phyloP scores from a whole-genome alignment of 1,140 invertebrate species.

The Lepeophtheirus salmonis region DNA sequence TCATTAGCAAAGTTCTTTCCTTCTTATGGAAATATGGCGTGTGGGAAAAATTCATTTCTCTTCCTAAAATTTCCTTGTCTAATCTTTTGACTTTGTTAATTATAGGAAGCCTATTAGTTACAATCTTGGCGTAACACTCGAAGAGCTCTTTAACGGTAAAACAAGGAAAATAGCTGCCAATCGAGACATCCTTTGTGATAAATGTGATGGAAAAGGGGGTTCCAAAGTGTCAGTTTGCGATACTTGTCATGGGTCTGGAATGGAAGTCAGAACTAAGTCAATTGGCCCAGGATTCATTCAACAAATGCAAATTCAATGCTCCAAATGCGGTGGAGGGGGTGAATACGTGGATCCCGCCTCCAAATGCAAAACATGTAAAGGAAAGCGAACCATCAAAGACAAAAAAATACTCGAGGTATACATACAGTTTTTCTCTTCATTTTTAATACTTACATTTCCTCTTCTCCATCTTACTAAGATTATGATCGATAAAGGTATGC shows the following conservation, averaged over 20 bases:
- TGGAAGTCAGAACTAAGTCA: slow-evolving; percentile 28
- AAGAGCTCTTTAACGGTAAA: slow-evolving; percentile 32
- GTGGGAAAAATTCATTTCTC: too few species aligned
- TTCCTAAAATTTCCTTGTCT: too few species aligned
- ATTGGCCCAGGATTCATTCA: slow-evolving; percentile 33
- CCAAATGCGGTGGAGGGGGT: slow-evolving; percentile 67
- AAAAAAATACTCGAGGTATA: slow-evolving; percentile 36
- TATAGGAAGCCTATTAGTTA: slow-evolving; percentile 19
- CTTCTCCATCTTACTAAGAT: too few species aligned
- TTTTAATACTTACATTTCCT: neutral
- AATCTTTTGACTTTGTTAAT: too few species aligned
- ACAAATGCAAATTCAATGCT: slow-evolving; percentile 34
- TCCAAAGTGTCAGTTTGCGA: slow-evolving; percentile 23
- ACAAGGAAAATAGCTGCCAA: slow-evolving; percentile 30
- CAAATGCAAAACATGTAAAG: slow-evolving; percentile 51
- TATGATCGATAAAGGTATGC: slow-evolving; percentile 37
- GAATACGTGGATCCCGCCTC: slow-evolving; percentile 41
- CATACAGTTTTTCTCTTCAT: neutral
- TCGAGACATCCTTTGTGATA: slow-evolving; percentile 29
- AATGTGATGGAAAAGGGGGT: slow-evolving; percentile 33
- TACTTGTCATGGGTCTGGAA: slow-evolving; percentile 29
- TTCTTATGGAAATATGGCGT: too few species aligned
- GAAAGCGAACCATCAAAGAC: slow-evolving; percentile 32
- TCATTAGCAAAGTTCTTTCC: too few species aligned
- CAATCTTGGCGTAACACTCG: slow-evolving; percentile 28